Conservation (phyloP, 2,888 invertebrate species). For the Malthinus flaveolus region DNA sequence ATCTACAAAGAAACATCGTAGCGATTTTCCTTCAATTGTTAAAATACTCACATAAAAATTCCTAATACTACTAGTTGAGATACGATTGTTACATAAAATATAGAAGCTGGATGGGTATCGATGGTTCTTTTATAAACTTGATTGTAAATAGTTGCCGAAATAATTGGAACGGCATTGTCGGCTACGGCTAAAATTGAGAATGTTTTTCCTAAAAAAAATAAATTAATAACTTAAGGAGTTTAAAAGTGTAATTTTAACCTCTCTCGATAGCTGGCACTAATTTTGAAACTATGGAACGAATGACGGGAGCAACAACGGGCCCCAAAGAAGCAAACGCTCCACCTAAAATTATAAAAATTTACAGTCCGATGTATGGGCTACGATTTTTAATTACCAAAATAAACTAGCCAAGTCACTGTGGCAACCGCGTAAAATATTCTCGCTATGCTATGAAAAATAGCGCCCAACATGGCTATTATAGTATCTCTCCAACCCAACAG, state of each 20-base stretch:
- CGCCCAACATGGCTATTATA: conserved; percentile 73
- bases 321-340: conserved; percentile 77
- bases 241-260: conserved; percentile 54
- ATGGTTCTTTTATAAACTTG: conserved; percentile 74
- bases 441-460: conserved; percentile 68
- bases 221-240: neutral
- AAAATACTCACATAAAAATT: conserved; percentile 66
- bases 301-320: conserved; percentile 76
- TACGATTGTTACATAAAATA: conserved; percentile 73
- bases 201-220: conserved; percentile 63
- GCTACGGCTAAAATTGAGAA: conserved; percentile 78
- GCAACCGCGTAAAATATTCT: conserved; percentile 71
- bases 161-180: conserved; percentile 77
- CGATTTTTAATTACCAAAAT: conserved; percentile 55
- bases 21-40: neutral
- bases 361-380: neutral
- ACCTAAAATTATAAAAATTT: conserved; percentile 54
- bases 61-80: conserved; percentile 71
- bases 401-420: conserved; percentile 60
- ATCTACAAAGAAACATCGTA: conserved; percentile 28
- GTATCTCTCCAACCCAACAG: conserved; percentile 70
- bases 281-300: conserved; percentile 83
- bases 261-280: conserved; percentile 71
- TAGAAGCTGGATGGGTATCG: conserved; percentile 60
- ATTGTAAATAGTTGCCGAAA: conserved; percentile 73